Evolutionary conservation across 2,888 invertebrate species (phyloP).

Genomic region (Sinelater perroti): DNA sequence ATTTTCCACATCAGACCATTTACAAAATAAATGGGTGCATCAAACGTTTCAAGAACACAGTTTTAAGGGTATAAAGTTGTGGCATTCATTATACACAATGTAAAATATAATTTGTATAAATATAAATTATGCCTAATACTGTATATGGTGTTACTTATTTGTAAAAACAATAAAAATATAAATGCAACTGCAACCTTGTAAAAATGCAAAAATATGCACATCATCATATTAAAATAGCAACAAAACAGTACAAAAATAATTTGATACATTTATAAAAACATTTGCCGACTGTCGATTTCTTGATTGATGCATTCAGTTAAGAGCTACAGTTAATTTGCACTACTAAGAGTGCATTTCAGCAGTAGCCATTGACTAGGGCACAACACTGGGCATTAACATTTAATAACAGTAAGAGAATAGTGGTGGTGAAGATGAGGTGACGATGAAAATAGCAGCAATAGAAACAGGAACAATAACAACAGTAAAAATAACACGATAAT

Average conservation of each 20-base stretch:
- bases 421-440: no score
- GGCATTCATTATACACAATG: no score
- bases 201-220: constrained; percentile 16
- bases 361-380: constrained; percentile 41
- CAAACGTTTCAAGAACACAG: no score
- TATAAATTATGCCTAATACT: constrained; percentile 13
- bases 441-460: no score
- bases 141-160: constrained; percentile 5
- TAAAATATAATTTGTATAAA: neutral
- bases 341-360: constrained; percentile 37
- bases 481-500: no score
- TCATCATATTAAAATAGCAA: constrained; percentile 8
- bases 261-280: constrained; percentile 30
- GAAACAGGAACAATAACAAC: no score
- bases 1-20: no score
- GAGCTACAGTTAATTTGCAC: constrained; percentile 37
- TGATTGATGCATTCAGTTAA: constrained; percentile 19
- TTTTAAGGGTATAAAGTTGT: no score
- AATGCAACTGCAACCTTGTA: constrained; percentile 4
- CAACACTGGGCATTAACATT: constrained; percentile 40
- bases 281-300: constrained; percentile 26
- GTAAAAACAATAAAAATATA: constrained; percentile 8
- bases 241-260: constrained; percentile 28
- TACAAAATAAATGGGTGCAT: no score
- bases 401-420: no score